These are phyloP conservation scores for Montipora efflorescens DNA, from an alignment of 64 coral and sea anemone genomes.

Conservation along the genomic window DNA sequence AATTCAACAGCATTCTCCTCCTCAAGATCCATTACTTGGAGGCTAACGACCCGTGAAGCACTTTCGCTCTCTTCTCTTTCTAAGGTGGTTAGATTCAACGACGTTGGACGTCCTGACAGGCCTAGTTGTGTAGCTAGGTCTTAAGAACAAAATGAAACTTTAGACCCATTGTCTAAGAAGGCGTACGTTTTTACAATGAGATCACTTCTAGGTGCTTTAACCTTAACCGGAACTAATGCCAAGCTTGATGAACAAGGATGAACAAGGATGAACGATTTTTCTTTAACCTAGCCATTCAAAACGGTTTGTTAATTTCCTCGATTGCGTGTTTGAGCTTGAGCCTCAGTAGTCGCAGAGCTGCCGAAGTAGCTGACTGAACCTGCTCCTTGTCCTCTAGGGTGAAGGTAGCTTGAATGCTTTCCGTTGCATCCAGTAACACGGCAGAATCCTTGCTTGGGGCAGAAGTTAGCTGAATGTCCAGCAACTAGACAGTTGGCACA, in stretches of 20 bases:
- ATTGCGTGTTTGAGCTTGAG: background rate
- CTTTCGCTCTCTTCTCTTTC: background rate
- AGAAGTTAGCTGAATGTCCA: conserved; percentile 1
- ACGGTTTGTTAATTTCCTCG: background rate
- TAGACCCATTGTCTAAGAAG: conserved; percentile 4
- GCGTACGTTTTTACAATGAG: background rate
- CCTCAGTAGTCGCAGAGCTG: background rate
- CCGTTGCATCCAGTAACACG: background rate
- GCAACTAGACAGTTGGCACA: background rate
- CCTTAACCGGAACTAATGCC: conserved; percentile 18
- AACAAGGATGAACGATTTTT: background rate
- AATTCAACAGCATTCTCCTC: background rate
- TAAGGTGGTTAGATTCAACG: background rate
- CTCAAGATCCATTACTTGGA: background rate
- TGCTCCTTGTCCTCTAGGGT: background rate
- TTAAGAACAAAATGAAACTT: background rate
- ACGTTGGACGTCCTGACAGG: background rate
- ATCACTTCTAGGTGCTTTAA: background rate
- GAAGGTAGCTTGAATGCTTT: conserved; percentile 5
- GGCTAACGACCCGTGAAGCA: background rate
- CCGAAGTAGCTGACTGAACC: background rate
- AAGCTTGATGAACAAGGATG: background rate
- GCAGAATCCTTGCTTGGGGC: background rate
- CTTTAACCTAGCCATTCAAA: background rate
- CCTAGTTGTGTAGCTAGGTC: background rate